Base-by-base conservation (phyloP, 2,797 vertebrate genomes). In the Alcedo quadribrachys region DNA sequence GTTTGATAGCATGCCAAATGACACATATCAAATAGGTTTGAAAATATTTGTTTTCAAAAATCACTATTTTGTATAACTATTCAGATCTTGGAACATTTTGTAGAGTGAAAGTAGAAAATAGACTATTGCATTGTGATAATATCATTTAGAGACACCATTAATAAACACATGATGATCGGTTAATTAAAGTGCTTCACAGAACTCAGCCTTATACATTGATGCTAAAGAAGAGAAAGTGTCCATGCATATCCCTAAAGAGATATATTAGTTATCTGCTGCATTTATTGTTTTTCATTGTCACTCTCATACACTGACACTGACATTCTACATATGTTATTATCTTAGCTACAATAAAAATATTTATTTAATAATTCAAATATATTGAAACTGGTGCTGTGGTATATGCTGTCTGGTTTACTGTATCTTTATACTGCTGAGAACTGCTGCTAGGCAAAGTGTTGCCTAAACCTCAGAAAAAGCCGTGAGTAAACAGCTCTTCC, bases 151-250 rank as follows among this genome's bases (percentile, higher is more conserved):
- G 25, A 61, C 40, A 80, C 24, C 30, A 73, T 74, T 88, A 94
- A 89, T 79, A 92, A 90, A 20, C 48, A 66, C 30, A 60, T 15
- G 37, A 68, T 69, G 50, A 69, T 82, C 77, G 46, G 35, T 77
- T 85, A 95, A 94, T 90, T 96, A 94, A 94, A 89, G 13, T 13
- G 53, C 15, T 92, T 87, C 81, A 67, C 40, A 85, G 77, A 94
- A 80, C 46, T 93, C 66, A 83, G 62, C 30, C 30, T 51, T 74
- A 89, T 28, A 77, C 58, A 82, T 71, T 43, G 20, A 93, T 82
- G 50, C 11, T 85, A 89, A 76, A 82, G 28, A 90, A 27, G 50
- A 93, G 94, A 90, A 91, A 16, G 25, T 91, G 86, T 86, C 74
- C 85, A 53, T 77, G 82, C 15, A 51, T 51, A 28, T 51, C 50